A percentile compares a stretch with the other conserved stretches of the same genome.
phyloP scores from a whole-genome alignment of 2,888 invertebrate genomes.

The Zhengitettix transpicula region DNA sequence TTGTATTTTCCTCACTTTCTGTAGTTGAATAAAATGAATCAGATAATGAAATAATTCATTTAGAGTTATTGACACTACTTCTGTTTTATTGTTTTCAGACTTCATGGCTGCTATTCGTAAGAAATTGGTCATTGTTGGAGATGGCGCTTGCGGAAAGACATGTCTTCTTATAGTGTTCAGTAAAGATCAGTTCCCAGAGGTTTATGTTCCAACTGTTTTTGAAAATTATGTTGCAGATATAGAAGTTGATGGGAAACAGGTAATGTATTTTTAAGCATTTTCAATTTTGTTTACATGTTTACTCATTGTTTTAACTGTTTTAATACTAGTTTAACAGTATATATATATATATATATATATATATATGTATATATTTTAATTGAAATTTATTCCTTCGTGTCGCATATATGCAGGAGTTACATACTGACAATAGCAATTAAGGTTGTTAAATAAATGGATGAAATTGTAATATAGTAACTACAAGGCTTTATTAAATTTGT shows the following conservation, averaged over 20 bases:
- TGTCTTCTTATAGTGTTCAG: slow-evolving; percentile 40
- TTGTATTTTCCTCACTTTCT: too few species aligned
- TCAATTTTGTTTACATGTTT: too few species aligned
- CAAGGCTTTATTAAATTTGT: too few species aligned
- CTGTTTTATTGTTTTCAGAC: background rate
- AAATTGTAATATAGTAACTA: too few species aligned
- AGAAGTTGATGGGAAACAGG: slow-evolving; percentile 39
- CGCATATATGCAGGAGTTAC: too few species aligned
- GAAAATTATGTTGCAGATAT: slow-evolving; percentile 47
- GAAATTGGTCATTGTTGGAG: slow-evolving; percentile 18
- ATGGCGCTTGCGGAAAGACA: slow-evolving; percentile 44
- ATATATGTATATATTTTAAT: background rate
- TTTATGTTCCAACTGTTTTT: slow-evolving; percentile 47
- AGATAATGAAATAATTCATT: too few species aligned
- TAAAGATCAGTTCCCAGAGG: slow-evolving; percentile 44
- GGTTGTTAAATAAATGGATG: too few species aligned
- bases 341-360: background rate
- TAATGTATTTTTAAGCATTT: slow-evolving; percentile 6
- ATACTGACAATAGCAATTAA: too few species aligned
- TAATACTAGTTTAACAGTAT: background rate
- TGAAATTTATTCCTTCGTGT: too few species aligned
- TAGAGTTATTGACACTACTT: too few species aligned
- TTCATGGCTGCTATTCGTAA: slow-evolving; percentile 12
- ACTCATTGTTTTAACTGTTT: too few species aligned
- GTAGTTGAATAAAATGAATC: too few species aligned